Base-by-base conservation (phyloP, 30 jellyfish, hydroid and myxozoan species). In the Phacellophora camtschatica region DNA sequence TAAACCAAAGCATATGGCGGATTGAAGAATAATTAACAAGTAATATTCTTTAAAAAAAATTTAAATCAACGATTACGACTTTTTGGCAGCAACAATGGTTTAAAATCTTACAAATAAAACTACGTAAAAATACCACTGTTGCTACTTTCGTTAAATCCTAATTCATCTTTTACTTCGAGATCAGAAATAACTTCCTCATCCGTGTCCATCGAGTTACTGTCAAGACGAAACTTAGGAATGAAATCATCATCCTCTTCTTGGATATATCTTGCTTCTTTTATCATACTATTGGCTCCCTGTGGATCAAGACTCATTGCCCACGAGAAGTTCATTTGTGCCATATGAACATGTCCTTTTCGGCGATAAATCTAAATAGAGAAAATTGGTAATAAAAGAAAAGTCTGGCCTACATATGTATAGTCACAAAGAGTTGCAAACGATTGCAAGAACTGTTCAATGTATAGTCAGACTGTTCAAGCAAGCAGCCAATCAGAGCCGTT, bases 271-370 rank as follows among this genome's bases (percentile, higher is more conserved):
- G 96, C 98, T 29, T 83, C 98, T 58, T 90, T 90, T 22, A 90
- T 90, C 96, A 84, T 90, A 29, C 86, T 77, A 46, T 90, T 90
- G 42, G 96, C 82, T 5, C 96, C 98, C 53, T 90, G 96, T 16
- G 98, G 98, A 56, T 90, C 94, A 23, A 90, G 77, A 74, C 96
- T 90, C 90, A 70, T 55, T 43, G 98, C 98, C 96, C 96, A 90
- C 12, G 96, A 76, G 65, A 90, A 90, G 88, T 90, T 90, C 94
- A 77, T 84, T 43, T 90, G 98, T 2, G 98, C 98, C 30, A 66
- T 13, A 42, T 83, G 94, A 11, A 71, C 82, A 22, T 90, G 96
- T 27, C 90, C 96, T 20, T 62, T 69, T 61, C 79, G 70, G 62
- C 93, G 86, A 63, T 90, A 84, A 33, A 77, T 75, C 98, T 90